phyloP scores from a whole-genome alignment of 23 tunicate genomes.

The Diplosoma virens region DNA sequence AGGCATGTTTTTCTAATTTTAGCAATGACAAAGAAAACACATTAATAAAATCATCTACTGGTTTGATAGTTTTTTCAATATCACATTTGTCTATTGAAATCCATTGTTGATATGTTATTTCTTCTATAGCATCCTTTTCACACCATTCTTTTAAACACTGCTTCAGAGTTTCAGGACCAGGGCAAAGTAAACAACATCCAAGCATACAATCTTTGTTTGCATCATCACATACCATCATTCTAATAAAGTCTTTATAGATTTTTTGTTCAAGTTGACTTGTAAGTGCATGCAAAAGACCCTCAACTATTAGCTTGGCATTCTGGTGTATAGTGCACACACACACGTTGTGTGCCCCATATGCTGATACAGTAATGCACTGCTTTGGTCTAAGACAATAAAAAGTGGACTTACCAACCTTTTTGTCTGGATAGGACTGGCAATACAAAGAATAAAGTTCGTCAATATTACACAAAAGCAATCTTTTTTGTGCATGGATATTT shows the following conservation, averaged over 20 bases:
- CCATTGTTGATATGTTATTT: constrained; percentile 8
- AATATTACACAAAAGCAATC: background rate
- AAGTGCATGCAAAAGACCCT: too few species aligned
- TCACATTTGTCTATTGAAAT: background rate
- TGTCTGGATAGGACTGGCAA: background rate
- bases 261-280: background rate
- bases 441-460: background rate
- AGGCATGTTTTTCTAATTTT: background rate
- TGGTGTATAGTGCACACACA: constrained; percentile 20
- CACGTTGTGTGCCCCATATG: background rate
- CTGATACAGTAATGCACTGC: constrained; percentile 2
- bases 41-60: background rate
- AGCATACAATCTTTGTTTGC: constrained; percentile 4
- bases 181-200: background rate
- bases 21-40: background rate
- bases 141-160: background rate
- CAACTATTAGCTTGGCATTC: constrained; percentile 5
- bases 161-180: background rate
- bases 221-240: background rate
- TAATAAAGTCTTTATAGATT: constrained; percentile 5
- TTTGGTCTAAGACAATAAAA: constrained; percentile 11
- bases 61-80: background rate
- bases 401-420: background rate
- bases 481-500: background rate
- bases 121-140: background rate